Conservation (phyloP, 2,888 invertebrate genomes). For the Agelastica alni region DNA sequence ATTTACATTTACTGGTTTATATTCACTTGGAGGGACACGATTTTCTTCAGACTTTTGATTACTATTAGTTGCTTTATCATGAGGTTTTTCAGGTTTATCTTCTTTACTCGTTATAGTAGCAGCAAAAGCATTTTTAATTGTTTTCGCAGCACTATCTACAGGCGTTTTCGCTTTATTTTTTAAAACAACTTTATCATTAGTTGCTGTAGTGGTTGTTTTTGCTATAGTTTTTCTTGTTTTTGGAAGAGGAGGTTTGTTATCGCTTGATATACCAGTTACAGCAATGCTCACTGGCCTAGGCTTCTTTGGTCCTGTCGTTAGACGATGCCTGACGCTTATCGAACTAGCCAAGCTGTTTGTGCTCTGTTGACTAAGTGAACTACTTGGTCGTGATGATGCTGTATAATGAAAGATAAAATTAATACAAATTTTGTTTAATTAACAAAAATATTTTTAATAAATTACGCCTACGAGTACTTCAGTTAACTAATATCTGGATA, state of each 20-base stretch:
- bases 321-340: conserved; percentile 63
- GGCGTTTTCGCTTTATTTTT: conserved; percentile 35
- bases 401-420: conserved; percentile 29
- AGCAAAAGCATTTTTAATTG: conserved; percentile 17
- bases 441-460: too few species aligned
- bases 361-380: conserved; percentile 78
- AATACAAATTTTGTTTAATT: not conserved
- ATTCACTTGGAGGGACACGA: conserved; percentile 20
- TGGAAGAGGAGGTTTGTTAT: conserved; percentile 60
- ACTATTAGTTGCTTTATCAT: conserved; percentile 30
- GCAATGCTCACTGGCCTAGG: conserved; percentile 83
- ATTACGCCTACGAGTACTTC: too few species aligned
- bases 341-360: conserved; percentile 65
- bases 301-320: conserved; percentile 67
- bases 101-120: conserved; percentile 18
- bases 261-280: conserved; percentile 75
- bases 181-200: conserved; percentile 25
- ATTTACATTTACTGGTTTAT: conserved; percentile 15
- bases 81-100: conserved; percentile 34
- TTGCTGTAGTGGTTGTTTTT: conserved; percentile 2
- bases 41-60: conserved; percentile 26
- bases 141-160: conserved; percentile 40
- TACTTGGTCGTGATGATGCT: conserved; percentile 82
- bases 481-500: too few species aligned
- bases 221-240: conserved; percentile 53